A percentile compares a stretch with the other conserved stretches of the same genome.
phyloP scores from a whole-genome alignment of 2,113 vertebrate species.

The Microcebus jonahi region DNA sequence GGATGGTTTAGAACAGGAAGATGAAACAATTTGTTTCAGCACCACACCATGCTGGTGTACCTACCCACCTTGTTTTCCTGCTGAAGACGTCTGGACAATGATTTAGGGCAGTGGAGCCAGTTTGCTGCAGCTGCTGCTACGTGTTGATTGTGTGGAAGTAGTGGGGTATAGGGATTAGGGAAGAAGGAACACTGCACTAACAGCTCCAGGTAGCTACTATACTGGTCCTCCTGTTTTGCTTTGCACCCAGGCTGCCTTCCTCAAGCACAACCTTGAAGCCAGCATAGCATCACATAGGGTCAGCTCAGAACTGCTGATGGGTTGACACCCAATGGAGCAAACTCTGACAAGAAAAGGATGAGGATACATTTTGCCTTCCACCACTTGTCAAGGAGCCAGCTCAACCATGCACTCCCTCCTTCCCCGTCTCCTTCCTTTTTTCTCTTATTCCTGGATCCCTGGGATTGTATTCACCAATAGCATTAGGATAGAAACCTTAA shows the following conservation, averaged over 20 bases:
- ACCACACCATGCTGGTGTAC: background rate
- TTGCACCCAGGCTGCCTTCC: background rate
- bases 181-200: no score
- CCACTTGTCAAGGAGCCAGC: background rate
- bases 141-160: background rate
- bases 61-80: no score
- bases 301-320: background rate
- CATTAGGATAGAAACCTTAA: background rate
- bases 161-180: no score
- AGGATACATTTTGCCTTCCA: background rate
- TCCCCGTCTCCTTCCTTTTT: background rate
- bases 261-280: background rate
- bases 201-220: background rate
- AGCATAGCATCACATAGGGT: background rate
- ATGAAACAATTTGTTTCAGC: background rate
- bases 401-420: background rate
- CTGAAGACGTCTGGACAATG: background rate
- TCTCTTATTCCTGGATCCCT: no score
- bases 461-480: background rate
- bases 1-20: background rate
- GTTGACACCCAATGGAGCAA: background rate
- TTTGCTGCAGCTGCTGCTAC: background rate
- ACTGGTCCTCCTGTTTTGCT: background rate
- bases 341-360: background rate
- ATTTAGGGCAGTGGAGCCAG: background rate